Percentiles rank a stretch among this genome's conserved stretches.
Conservation (phyloP, 2,888 invertebrate genomes). For the Euplagia quadripunctaria region DNA sequence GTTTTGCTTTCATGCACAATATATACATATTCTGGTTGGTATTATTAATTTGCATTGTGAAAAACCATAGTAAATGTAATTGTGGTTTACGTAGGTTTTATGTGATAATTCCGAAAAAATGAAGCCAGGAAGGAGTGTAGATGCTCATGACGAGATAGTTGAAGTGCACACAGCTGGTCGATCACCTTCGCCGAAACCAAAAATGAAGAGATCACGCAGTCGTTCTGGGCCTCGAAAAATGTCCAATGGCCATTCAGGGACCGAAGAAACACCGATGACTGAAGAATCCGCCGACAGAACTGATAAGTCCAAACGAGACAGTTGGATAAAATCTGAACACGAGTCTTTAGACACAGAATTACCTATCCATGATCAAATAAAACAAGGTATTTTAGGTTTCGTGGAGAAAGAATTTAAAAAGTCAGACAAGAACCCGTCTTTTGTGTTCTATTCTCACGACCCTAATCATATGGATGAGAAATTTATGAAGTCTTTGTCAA, state of each 20-base stretch:
- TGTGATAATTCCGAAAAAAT: constrained; percentile 54
- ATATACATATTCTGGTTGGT: constrained; percentile 2
- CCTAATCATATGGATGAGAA: constrained; percentile 83
- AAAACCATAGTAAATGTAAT: constrained; percentile 26
- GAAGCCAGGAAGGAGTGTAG: constrained; percentile 79
- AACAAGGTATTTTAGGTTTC: constrained; percentile 84
- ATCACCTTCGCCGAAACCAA: constrained; percentile 80
- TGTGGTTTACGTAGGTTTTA: constrained; percentile 53
- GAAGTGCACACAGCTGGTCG: constrained; percentile 78
- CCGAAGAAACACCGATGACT: constrained; percentile 47
- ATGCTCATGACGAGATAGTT: constrained; percentile 79
- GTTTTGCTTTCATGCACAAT: constrained; percentile 28
- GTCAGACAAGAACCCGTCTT: constrained; percentile 81
- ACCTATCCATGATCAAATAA: constrained; percentile 87
- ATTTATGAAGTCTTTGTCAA: constrained; percentile 76
- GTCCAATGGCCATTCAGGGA: constrained; percentile 74
- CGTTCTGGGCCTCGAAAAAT: constrained; percentile 75
- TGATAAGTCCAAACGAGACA: constrained; percentile 79
- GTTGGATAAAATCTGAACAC: constrained; percentile 83
- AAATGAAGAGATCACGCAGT: constrained; percentile 70
- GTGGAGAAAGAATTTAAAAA: constrained; percentile 85
- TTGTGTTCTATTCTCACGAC: constrained; percentile 84
- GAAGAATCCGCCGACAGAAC: constrained; percentile 54
- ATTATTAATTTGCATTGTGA: constrained; percentile 14
- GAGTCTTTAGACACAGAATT: constrained; percentile 87